A percentile compares a stretch with the other conserved stretches of the same genome.
These are phyloP conservation scores for Bolinopsis microptera DNA, from an alignment of 37 sponge, comb jelly and placozoan genomes.

Conservation along the genomic window DNA sequence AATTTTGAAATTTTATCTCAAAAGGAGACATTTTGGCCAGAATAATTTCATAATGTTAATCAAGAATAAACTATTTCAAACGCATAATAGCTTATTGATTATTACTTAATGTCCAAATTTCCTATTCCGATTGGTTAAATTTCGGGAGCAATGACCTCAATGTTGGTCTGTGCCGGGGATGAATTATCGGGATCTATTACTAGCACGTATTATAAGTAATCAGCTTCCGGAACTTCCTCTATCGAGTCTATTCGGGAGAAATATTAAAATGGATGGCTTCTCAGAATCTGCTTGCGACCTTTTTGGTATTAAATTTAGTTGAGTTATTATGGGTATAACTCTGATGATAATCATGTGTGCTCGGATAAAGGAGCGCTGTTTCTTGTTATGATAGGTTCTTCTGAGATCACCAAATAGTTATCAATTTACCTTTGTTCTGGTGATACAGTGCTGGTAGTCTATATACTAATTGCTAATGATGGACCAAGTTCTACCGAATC, in stretches of 20 bases:
- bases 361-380: too few species aligned
- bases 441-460: too few species aligned
- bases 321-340: too few species aligned
- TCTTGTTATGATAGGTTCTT: too few species aligned
- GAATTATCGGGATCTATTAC: neutral
- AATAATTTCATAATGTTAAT: neutral
- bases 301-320: too few species aligned
- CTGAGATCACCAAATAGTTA: too few species aligned
- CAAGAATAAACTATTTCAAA: neutral
- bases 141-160: neutral
- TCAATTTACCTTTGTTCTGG: too few species aligned
- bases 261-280: too few species aligned
- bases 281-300: too few species aligned
- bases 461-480: too few species aligned
- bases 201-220: neutral
- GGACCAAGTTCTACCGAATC: too few species aligned
- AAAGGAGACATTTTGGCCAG: neutral
- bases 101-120: neutral
- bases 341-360: too few species aligned
- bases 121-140: neutral
- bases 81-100: neutral
- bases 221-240: neutral
- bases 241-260: neutral
- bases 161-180: neutral
- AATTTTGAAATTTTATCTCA: neutral